Base-by-base conservation (phyloP, 1,140 invertebrate genomes). In the Radopholus similis region DNA sequence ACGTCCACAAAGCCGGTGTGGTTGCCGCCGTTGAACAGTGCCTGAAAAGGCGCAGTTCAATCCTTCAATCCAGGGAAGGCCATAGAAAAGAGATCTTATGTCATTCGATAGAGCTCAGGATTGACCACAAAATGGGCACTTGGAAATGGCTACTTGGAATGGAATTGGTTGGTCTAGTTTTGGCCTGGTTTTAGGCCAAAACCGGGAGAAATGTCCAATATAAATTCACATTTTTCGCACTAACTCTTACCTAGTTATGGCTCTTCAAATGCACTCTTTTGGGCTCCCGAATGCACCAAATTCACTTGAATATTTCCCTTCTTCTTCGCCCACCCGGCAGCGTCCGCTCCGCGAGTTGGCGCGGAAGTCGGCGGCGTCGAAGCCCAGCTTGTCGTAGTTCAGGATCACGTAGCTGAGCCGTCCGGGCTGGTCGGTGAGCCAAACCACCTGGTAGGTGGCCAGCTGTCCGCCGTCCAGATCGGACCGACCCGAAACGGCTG, bases 281-380 rank as follows among this genome's bases (percentile, higher is more conserved):
- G n/a, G n/a, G n/a, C n/a, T n/a, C n/a, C n/a, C n/a, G 32, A 8
- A 65, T 64, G 38, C 44, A 37, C 35, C 40, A 67, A 51, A 38
- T 40, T 42, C 57, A 67, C 21, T 18, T 23, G 60, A 42, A 18
- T 64, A 47, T 8, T 57, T 35, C 35, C 30, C n/a, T 68, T 0
- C 18, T 6, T 23, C 2, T 73, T 62, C 28, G 23, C 59, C 68
- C 40, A 78, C 76, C 53, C 71, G 66, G 59, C 78, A 81, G 54
- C 78, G 63, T 47, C 78, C 78, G 54, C 63, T 72, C 37, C 81
- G 55, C 40, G 81, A 82, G 57, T 81, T 81, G 40, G 60, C 59
- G n/a, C 80, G 66, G 73, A 81, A 76, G 66, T 81, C 78, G 56
- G 77, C 76, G 13, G 80, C 78, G 56, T 82, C 78, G 56, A 81